Percentiles rank a stretch among this genome's conserved stretches.
Conservation (phyloP, 2,113 vertebrate genomes). For the Orientallactaga bullata region DNA sequence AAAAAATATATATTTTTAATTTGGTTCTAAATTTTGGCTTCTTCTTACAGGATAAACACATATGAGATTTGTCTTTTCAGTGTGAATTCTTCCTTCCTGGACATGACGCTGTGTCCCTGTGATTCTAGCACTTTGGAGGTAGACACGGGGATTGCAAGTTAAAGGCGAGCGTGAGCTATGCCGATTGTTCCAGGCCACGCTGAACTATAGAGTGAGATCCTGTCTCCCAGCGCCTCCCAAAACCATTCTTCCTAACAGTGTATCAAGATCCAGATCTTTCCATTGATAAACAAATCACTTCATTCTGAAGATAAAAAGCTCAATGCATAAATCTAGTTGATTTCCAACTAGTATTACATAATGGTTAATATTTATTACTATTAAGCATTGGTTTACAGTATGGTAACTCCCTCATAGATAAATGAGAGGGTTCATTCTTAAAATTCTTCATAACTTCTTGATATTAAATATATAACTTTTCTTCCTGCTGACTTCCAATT, state of each 20-base stretch:
- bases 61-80: conserved; percentile 28
- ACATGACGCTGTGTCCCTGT: not conserved
- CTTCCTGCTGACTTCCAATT: conserved; percentile 47
- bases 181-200: not conserved
- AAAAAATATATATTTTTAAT: no score
- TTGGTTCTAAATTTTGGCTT: conserved; percentile 42
- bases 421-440: conserved; percentile 27
- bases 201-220: not conserved
- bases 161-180: no score
- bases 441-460: conserved; percentile 56
- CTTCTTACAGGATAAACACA: conserved; percentile 45
- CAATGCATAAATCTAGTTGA: conserved; percentile 42
- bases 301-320: conserved; percentile 46
- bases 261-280: conserved; percentile 55
- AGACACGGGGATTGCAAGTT: not conserved
- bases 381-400: conserved; percentile 23
- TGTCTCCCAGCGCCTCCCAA: not conserved
- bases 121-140: not conserved
- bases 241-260: conserved; percentile 48
- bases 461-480: conserved; percentile 72
- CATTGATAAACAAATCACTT: conserved; percentile 41
- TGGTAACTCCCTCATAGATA: conserved; percentile 42
- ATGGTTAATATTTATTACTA: conserved; percentile 47
- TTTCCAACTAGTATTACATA: conserved; percentile 38
- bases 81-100: conserved; percentile 5